phyloP scores from a whole-genome alignment of 2,797 vertebrate genomes.

The Limnodromus scolopaceus region DNA sequence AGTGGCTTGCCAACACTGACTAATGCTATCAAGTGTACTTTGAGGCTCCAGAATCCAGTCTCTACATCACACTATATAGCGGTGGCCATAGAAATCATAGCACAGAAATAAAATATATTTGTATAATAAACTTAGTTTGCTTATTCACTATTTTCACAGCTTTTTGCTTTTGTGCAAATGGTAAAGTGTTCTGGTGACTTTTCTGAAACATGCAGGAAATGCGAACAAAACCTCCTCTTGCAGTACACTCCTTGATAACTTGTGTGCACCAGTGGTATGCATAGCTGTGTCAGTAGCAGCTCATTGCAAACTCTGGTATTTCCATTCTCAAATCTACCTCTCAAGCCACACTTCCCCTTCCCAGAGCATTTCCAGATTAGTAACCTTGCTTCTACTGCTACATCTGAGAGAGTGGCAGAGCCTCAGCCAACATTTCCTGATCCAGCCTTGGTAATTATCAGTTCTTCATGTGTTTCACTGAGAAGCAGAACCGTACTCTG shows the following conservation, averaged over 20 bases:
- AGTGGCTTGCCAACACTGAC: background rate
- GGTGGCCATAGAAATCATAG: background rate
- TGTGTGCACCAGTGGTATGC: fast-evolving
- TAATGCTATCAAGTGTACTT: background rate
- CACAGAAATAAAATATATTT: background rate
- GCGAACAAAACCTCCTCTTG: background rate
- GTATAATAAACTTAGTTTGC: background rate
- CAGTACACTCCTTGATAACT: fast-evolving
- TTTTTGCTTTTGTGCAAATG: background rate
- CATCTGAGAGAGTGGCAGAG: background rate
- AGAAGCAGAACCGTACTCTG: background rate
- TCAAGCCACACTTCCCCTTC: background rate
- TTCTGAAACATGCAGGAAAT: background rate
- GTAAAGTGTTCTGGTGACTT: background rate
- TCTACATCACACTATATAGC: fast-evolving
- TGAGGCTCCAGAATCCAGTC: background rate
- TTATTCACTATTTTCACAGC: background rate
- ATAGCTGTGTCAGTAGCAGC: background rate
- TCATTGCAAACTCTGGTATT: background rate
- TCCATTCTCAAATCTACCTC: background rate
- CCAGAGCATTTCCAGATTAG: background rate
- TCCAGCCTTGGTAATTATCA: background rate
- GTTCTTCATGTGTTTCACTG: background rate
- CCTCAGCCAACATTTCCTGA: background rate
- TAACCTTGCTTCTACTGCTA: background rate